Evolutionary conservation across 2,797 vertebrate genomes (phyloP).

Genomic region (Danio choprae): DNA sequence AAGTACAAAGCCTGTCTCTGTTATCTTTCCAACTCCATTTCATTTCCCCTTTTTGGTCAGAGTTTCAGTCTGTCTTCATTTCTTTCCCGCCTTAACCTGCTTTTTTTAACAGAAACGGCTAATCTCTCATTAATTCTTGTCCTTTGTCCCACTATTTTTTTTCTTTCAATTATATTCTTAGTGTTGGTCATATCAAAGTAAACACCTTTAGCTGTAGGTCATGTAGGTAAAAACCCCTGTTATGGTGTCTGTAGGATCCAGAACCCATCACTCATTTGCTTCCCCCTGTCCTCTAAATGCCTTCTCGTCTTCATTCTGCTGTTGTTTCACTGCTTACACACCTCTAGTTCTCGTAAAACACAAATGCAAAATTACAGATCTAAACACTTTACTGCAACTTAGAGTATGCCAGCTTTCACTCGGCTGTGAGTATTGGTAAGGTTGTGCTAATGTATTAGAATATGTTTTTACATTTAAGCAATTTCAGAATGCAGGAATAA

Average conservation of each 20-base stretch:
- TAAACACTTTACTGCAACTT: background rate
- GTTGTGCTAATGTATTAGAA: background rate
- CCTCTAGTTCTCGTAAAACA: slow-evolving; percentile 36
- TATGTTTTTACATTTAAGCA: background rate
- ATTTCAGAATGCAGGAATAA: background rate
- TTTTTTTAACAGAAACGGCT: slow-evolving; percentile 10
- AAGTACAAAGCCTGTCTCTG: slow-evolving; percentile 58
- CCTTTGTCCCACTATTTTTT: background rate
- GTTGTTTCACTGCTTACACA: slow-evolving; percentile 13
- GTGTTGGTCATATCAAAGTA: background rate
- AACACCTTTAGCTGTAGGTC: slow-evolving; percentile 33
- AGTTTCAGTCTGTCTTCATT: background rate
- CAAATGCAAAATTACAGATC: slow-evolving; percentile 7
- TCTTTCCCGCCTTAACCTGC: background rate
- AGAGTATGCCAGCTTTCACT: background rate
- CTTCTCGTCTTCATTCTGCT: slow-evolving; percentile 9
- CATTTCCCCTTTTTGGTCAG: background rate
- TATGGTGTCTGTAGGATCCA: slow-evolving; percentile 50
- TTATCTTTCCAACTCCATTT: background rate
- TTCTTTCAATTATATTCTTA: slow-evolving; percentile 21
- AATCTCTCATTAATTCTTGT: slow-evolving; percentile 1
- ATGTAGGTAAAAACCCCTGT: slow-evolving; percentile 11
- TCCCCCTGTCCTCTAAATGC: slow-evolving; percentile 11
- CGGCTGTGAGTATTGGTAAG: background rate
- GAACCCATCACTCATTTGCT: slow-evolving; percentile 46